Evolutionary conservation across 2,888 invertebrate genomes (phyloP).

Genomic region (Cordilura impudica): DNA sequence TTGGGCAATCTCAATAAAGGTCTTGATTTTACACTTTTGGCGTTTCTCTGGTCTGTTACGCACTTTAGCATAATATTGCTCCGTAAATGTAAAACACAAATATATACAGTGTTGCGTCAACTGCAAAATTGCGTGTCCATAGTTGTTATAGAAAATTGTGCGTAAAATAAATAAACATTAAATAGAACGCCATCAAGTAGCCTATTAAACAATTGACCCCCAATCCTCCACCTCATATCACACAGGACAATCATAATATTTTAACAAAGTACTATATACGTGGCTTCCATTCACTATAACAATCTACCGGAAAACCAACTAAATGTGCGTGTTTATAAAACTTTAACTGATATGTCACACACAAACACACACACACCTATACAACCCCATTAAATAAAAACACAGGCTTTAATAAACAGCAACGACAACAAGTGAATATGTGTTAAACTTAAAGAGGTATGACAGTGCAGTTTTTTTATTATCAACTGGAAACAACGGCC

Average conservation of each 20-base stretch:
- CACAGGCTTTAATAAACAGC: constrained; percentile 22
- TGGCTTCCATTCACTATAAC: constrained; percentile 16
- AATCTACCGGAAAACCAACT: constrained; percentile 47
- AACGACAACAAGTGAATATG: constrained; percentile 39
- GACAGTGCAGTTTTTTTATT: constrained; percentile 33
- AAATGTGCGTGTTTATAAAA: constrained; percentile 59
- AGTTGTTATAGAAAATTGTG: constrained; percentile 70
- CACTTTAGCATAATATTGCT: too few relatives aligned
- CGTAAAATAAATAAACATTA: constrained; percentile 71
- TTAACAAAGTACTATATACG: constrained; percentile 24
- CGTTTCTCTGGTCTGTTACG: too few relatives aligned
- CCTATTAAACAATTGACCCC: constrained; percentile 50
- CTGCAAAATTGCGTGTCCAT: constrained; percentile 72
- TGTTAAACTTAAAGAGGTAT: constrained; percentile 33
- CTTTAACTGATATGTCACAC: constrained; percentile 46
- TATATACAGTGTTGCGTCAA: constrained; percentile 49
- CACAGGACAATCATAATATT: constrained; percentile 32
- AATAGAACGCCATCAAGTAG: constrained; percentile 49
- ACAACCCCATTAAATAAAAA: background rate
- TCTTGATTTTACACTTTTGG: too few relatives aligned
- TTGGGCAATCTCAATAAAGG: too few relatives aligned
- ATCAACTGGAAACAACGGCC: constrained; percentile 36
- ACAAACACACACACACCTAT: background rate
- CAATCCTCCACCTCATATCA: constrained; percentile 25
- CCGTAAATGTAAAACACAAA: too few relatives aligned